phyloP scores from a whole-genome alignment of 2,888 invertebrate genomes.

The Micoletzkya japonica region DNA sequence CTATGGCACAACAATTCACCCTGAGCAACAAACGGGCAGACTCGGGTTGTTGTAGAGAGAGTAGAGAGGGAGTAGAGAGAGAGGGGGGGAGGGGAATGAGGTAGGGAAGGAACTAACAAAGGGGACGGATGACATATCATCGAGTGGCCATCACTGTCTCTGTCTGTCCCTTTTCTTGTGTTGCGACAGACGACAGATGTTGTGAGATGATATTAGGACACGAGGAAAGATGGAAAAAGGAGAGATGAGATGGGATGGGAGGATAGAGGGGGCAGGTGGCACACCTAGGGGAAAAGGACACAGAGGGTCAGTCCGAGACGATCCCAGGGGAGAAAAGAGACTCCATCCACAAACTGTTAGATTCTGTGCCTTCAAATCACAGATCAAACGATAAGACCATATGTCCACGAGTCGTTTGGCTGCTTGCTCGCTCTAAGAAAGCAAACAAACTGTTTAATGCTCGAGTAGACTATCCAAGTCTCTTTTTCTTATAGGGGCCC shows the following conservation, averaged over 20 bases:
- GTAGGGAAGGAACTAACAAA: slow-evolving; percentile 11
- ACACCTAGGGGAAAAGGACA: too few relatives aligned
- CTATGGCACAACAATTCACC: not conserved
- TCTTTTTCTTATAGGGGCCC: slow-evolving; percentile 46
- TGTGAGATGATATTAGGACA: too few relatives aligned
- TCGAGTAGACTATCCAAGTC: not conserved
- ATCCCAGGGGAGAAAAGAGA: not conserved
- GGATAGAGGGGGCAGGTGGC: too few relatives aligned
- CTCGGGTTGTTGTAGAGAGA: not conserved
- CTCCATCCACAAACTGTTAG: not conserved
- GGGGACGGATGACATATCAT: not conserved
- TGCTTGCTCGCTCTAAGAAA: not conserved
- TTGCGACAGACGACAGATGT: too few relatives aligned
- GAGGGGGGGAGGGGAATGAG: slow-evolving; percentile 14
- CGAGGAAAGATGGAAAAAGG: too few relatives aligned
- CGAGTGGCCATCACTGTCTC: not conserved
- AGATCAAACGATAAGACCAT: not conserved
- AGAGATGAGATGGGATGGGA: too few relatives aligned
- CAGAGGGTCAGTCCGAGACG: too few relatives aligned
- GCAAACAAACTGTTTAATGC: not conserved
- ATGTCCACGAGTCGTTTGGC: not conserved
- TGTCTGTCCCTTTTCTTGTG: too few relatives aligned
- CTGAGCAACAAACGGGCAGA: not conserved
- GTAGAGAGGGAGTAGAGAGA: slow-evolving; percentile 9
- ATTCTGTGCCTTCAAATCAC: not conserved